Evolutionary conservation across 2,113 vertebrate species (phyloP), one percentile per base, ranked within the genome.

Genomic region (Menura novaehollandiae): DNA sequence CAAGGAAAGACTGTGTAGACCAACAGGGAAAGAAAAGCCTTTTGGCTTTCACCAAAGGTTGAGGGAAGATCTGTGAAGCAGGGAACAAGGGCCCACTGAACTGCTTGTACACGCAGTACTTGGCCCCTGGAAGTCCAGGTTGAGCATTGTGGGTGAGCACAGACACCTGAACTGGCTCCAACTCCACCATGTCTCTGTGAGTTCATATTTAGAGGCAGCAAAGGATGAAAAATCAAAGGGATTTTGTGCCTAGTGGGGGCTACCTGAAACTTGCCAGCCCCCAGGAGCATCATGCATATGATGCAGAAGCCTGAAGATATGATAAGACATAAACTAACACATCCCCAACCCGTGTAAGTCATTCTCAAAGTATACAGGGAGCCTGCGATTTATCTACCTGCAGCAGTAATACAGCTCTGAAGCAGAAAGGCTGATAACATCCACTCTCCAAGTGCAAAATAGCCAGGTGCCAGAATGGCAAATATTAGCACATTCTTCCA

Each of bases 231-330:
- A 53, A 39, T 41, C 5, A 73, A 49, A 37, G 43, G 13, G 28
- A 35, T 5, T 30, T 3, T 63, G 22, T 1, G 0, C 43, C 56
- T 49, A 11, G 9, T 13, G 5, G 9, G 7, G 35, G 3, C 56
- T 59, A 28, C 83, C 58, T 52, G 44, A 85, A 74, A 51, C 39
- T 60, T 44, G 32, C 28, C n/a, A 7, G 35, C 24, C 46, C 22
- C 43, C 26, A 8, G 24, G 24, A 87, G 28, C 32, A 72, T 27
- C 33, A 32, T 10, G 17, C 37, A 17, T 8, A 39, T 16, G 10
- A 30, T 55, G 28, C 56, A 69, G 60, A 69, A 79, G 72, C 47
- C 72, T 1, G 0, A 49, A 64, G 32, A 43, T 44, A 46, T 17
- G 16, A 24, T 26, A 58, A 47, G 2, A 1, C 58, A 52, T 37